phyloP scores from a whole-genome alignment of 2,888 invertebrate species.

The Tubulanus polymorphus region DNA sequence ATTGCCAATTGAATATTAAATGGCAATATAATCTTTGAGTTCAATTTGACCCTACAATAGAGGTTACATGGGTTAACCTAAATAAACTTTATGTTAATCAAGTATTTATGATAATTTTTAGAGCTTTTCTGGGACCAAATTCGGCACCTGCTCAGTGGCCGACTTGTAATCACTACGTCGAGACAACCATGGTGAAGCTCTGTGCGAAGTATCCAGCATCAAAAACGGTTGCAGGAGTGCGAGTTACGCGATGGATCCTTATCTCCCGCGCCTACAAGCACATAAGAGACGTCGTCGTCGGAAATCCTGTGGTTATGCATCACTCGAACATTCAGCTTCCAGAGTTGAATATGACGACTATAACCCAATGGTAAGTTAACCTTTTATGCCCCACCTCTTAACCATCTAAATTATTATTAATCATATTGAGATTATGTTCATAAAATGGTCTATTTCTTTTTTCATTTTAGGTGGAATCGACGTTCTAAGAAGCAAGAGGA shows the following conservation, averaged over 20 bases:
- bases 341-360: conserved; percentile 1
- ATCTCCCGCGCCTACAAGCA: conserved; percentile 4
- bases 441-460: no score
- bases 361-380: not conserved
- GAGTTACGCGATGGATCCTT: conserved; percentile 4
- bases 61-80: no score
- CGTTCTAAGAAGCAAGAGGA: not conserved
- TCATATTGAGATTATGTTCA: no score
- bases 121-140: conserved; percentile 9
- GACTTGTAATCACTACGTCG: conserved; percentile 11
- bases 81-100: no score
- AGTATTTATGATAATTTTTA: no score
- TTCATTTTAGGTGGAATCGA: not conserved
- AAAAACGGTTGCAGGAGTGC: not conserved
- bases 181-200: conserved; percentile 6
- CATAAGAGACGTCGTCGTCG: conserved; percentile 2
- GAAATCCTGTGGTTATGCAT: not conserved
- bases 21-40: no score
- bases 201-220: not conserved
- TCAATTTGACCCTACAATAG: no score
- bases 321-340: conserved; percentile 2
- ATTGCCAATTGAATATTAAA: no score
- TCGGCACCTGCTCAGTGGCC: conserved; percentile 7
- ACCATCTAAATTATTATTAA: no score
- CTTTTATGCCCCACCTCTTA: no score